phyloP scores from a whole-genome alignment of 2,888 invertebrate species.

The Drosophila picticornis region DNA sequence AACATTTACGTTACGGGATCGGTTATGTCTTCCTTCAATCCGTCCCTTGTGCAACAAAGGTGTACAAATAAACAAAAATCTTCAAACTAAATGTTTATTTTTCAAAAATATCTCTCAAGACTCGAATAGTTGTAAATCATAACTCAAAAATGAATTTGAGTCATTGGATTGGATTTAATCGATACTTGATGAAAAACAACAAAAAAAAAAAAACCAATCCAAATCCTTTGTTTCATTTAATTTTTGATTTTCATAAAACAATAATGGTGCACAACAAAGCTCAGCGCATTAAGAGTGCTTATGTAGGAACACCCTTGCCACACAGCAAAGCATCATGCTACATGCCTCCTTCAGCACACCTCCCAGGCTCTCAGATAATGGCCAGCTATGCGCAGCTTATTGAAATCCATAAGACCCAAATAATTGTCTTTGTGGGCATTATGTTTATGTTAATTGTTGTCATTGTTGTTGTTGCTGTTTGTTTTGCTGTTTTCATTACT shows the following conservation, averaged over 20 bases:
- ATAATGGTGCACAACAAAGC: not conserved
- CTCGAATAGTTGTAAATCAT: not conserved
- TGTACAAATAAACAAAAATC: not conserved
- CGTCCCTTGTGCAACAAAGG: not conserved
- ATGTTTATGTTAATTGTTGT: slow-evolving; percentile 61
- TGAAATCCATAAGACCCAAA: slow-evolving; percentile 65
- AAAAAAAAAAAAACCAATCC: not conserved
- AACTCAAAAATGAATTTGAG: not conserved
- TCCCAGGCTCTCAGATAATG: not conserved
- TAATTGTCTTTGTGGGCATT: slow-evolving; percentile 73
- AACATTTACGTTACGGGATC: not conserved
- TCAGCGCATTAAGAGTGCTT: not conserved
- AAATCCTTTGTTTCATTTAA: not conserved
- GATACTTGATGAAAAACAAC: not conserved
- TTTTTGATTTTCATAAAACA: not conserved
- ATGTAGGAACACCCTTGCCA: not conserved
- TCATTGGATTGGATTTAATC: not conserved
- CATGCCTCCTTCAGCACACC: not conserved
- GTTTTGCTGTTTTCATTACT: slow-evolving; percentile 62
- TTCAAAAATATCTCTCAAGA: not conserved
- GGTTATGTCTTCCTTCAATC: not conserved
- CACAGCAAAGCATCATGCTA: not conserved
- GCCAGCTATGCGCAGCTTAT: slow-evolving; percentile 24
- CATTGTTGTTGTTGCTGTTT: slow-evolving; percentile 26
- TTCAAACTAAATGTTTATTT: not conserved